phyloP scores from a whole-genome alignment of 2,888 invertebrate species.

The Lucinisca nassula region DNA sequence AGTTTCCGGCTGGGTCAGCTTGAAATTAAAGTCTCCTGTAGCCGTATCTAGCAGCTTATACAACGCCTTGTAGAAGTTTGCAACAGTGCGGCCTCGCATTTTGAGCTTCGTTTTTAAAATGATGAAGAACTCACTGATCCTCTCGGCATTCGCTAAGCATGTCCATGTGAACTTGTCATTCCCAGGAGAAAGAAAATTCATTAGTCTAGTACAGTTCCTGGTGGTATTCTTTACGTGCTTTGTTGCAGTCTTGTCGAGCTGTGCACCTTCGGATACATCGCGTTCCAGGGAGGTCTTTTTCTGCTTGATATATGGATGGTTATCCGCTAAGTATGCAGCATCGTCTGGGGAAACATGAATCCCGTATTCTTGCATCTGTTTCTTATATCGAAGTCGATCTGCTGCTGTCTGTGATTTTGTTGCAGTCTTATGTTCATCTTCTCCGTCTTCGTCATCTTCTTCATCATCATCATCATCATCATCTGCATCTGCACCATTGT shows the following conservation, averaged over 20 bases:
- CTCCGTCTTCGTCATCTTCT: background rate
- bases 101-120: background rate
- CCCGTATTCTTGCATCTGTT: background rate
- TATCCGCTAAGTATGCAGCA: background rate
- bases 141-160: background rate
- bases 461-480: background rate
- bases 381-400: background rate
- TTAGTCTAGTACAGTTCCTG: background rate
- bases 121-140: background rate
- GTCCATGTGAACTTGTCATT: background rate
- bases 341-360: background rate
- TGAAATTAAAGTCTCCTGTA: background rate
- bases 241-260: background rate
- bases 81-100: background rate
- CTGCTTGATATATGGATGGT: background rate
- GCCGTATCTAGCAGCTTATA: background rate
- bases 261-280: too few species aligned
- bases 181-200: background rate
- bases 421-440: background rate
- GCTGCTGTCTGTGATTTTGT: background rate
- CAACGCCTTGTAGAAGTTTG: background rate
- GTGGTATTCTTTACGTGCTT: background rate
- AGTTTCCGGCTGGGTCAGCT: background rate
- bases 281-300: background rate
- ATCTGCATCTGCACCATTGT: background rate